Evolutionary conservation across 1,140 invertebrate species (phyloP), one percentile per base, ranked within the genome.

Genomic region (Brachionus manjavacas): DNA sequence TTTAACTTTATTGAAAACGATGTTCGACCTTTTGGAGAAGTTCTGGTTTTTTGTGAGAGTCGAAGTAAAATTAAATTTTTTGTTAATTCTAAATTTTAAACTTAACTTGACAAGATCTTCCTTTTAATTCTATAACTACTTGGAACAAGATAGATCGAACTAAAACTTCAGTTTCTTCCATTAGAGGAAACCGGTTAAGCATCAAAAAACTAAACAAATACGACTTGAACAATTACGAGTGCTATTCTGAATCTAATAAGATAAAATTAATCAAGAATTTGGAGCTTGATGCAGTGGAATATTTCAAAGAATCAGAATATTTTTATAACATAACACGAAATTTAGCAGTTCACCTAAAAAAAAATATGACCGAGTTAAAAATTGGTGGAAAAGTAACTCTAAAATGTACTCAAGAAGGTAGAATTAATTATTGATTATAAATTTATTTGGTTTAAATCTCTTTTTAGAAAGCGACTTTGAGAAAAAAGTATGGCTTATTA

Each of bases 191-290:
- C 31, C 72, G 72, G 28, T 76, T 76, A 12, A 76, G 20, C 3
- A 76, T 76, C 11, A 76, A 52, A 46, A 76, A 76, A 76, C 11
- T 76, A 12, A 76, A 76, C 25, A 76, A 76, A 49, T 76, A 76
- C 46, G 72, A 76, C 41, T 49, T 76, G 7, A 76, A 76, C 41
- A 76, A 76, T 49, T 76, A 76, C 25, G 72, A 76, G 9, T 76
- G 72, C 49, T 14, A 28, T 49, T 20, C 41, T 11, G 72, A 76
- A 49, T 76, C 39, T 12, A 49, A 14, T 25, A 76, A 12, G 16
- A 9, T 49, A 25, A 76, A 76, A 25, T 49, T 76, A 25, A 76
- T 49, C 9, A 76, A 76, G 52, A 76, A 25, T 23, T 76, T 76
- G 23, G 72, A 76, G 41, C 43, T 76, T 14, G 72, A 76, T 46